These are phyloP conservation scores for Montipora capitata DNA, from an alignment of 92 coral and sea anemone genomes.

Conservation along the genomic window DNA sequence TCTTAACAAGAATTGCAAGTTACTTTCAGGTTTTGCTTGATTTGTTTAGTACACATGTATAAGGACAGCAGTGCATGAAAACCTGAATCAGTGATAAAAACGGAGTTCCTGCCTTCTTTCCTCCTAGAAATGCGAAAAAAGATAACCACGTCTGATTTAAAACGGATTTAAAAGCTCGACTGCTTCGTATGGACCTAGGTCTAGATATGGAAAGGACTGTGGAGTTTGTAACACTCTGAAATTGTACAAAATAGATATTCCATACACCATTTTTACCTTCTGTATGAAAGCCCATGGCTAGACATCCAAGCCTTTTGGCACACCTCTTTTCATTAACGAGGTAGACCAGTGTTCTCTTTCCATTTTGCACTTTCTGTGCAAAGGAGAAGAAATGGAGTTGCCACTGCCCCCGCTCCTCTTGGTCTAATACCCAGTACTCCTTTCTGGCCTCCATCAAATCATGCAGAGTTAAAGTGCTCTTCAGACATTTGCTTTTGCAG, in stretches of 20 bases:
- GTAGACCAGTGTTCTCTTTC: slow-evolving; percentile 4
- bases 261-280: slow-evolving; percentile 20
- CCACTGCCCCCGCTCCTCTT: slow-evolving; percentile 23
- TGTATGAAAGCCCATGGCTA: slow-evolving; percentile 16
- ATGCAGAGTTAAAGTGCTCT: too few species aligned
- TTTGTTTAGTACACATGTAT: neutral
- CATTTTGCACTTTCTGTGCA: slow-evolving; percentile 21
- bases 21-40: neutral
- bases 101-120: neutral
- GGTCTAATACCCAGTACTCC: slow-evolving; percentile 33
- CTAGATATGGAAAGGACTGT: neutral
- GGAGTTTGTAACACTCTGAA: too few species aligned
- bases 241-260: too few species aligned
- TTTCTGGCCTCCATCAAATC: too few species aligned
- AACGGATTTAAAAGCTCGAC: neutral
- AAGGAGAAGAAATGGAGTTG: slow-evolving; percentile 41
- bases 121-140: neutral
- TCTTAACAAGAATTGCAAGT: neutral
- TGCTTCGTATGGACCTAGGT: neutral
- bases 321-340: slow-evolving; percentile 34
- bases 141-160: neutral
- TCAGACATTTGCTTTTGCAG: too few species aligned
- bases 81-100: neutral
- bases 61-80: neutral
- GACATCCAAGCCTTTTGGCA: slow-evolving; percentile 29